phyloP scores from a whole-genome alignment of 2,113 vertebrate species.

The Oreochromis spilurus region DNA sequence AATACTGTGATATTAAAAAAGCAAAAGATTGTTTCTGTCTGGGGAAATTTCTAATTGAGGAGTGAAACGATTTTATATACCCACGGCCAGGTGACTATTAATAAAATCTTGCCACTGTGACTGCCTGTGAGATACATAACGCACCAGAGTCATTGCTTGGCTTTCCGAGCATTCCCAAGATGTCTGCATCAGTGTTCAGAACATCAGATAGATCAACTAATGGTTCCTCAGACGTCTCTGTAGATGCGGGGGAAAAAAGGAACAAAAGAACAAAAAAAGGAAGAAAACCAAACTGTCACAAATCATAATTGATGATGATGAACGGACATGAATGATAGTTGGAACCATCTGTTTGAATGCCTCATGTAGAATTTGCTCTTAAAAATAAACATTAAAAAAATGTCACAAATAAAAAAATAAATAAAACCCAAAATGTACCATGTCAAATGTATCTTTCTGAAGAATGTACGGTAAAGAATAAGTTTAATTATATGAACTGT shows the following conservation, averaged over 20 bases:
- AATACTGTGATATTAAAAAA: slow-evolving; percentile 37
- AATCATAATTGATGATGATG: slow-evolving; percentile 61
- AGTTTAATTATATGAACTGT: not conserved
- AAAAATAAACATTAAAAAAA: not conserved
- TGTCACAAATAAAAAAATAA: not conserved
- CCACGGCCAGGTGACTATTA: slow-evolving; percentile 4
- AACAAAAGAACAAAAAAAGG: slow-evolving; percentile 36
- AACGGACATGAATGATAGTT: slow-evolving; percentile 42
- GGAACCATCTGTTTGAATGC: slow-evolving; percentile 12
- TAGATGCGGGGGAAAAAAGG: slow-evolving; percentile 2
- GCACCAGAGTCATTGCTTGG: slow-evolving; percentile 88
- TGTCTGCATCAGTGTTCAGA: slow-evolving; percentile 92
- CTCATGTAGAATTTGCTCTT: not conserved
- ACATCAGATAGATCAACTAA: slow-evolving; percentile 94
- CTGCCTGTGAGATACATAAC: slow-evolving; percentile 52
- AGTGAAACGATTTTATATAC: not conserved
- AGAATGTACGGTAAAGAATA: not conserved
- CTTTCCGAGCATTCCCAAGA: slow-evolving; percentile 95
- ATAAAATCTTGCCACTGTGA: slow-evolving; percentile 25
- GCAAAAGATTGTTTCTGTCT: slow-evolving; percentile 21
- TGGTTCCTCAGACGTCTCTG: slow-evolving; percentile 86
- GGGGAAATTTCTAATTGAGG: slow-evolving; percentile 1
- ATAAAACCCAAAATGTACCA: not conserved
- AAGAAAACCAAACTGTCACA: slow-evolving; percentile 55
- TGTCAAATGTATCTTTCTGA: not conserved